These are phyloP conservation scores for Actinopyga echinites DNA, from an alignment of 53 echinoderm and acorn worm genomes.

Conservation along the genomic window DNA sequence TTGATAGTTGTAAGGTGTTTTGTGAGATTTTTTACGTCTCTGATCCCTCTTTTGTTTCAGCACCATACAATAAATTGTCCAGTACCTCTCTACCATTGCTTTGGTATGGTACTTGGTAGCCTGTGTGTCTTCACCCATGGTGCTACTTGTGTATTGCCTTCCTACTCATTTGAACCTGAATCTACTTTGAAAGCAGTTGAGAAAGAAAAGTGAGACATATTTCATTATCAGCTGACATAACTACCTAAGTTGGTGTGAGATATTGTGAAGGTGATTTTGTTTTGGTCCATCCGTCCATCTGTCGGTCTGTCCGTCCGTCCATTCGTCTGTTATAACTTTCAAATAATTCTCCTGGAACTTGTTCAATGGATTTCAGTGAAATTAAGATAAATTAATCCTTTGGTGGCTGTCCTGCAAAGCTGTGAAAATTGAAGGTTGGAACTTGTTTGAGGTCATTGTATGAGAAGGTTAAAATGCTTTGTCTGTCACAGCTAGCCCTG, in stretches of 20 bases:
- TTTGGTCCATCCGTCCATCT: not conserved
- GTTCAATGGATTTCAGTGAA: not conserved
- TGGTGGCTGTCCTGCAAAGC: not conserved
- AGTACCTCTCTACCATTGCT: slow-evolving; percentile 83
- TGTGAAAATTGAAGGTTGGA: not conserved
- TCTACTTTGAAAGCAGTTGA: slow-evolving; percentile 62
- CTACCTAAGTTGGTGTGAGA: not conserved
- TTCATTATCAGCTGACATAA: not conserved
- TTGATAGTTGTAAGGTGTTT: not conserved
- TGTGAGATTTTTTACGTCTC: not conserved
- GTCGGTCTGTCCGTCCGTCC: not conserved
- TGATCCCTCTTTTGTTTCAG: slow-evolving; percentile 25
- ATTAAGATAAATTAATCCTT: not conserved
- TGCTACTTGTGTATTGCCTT: slow-evolving; percentile 62
- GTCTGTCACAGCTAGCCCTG: too few relatives aligned
- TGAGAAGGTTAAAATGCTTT: too few relatives aligned
- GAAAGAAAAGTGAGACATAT: slow-evolving; percentile 63
- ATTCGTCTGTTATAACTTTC: too few relatives aligned
- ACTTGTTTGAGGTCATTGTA: not conserved
- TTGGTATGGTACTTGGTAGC: slow-evolving; percentile 80
- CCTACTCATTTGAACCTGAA: slow-evolving; percentile 74
- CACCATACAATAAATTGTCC: slow-evolving; percentile 68
- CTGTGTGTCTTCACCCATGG: slow-evolving; percentile 63
- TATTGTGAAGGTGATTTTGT: not conserved
- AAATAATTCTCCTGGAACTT: not conserved